Percentiles rank a stretch among this genome's conserved stretches.
Conservation (phyloP, 2,113 vertebrate genomes). For the Lagopus leucura region DNA sequence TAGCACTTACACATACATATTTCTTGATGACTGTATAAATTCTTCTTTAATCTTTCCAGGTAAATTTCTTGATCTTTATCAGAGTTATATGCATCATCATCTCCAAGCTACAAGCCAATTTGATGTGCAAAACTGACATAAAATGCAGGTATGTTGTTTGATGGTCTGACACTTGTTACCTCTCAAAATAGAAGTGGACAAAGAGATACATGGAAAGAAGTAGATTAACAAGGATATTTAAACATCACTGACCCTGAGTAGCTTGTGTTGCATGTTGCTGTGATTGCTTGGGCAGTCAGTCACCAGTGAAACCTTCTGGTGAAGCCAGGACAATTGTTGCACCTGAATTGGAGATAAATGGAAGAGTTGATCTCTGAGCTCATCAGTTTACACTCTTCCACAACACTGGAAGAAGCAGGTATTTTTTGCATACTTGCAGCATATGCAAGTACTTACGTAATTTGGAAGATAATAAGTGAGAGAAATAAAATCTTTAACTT, state of each 20-base stretch:
- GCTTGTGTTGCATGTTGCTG: not conserved
- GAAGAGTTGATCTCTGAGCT: not conserved
- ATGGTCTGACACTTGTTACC: not conserved
- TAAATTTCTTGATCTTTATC: conserved; percentile 91
- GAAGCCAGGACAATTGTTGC: not conserved
- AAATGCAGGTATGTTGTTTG: conserved; percentile 85
- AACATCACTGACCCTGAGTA: not conserved
- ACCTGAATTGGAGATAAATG: not conserved
- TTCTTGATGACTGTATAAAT: not conserved
- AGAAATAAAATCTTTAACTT: not conserved
- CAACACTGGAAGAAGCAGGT: not conserved
- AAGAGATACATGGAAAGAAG: not conserved
- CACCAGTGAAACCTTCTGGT: not conserved
- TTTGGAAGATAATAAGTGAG: not conserved
- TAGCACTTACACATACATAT: fast-evolving
- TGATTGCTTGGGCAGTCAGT: not conserved
- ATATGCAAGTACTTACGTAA: not conserved
- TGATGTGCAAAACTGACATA: conserved; percentile 90
- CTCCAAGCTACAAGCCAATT: conserved; percentile 88
- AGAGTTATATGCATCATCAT: conserved; percentile 89
- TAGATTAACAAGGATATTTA: not conserved
- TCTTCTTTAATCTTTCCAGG: conserved; percentile 67
- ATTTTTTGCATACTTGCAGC: not conserved
- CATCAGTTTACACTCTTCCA: not conserved
- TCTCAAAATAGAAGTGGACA: not conserved